A percentile compares a stretch with the other conserved stretches of the same genome.
Conservation (phyloP, 2,797 vertebrate species). For the Sebastes oblongus region DNA sequence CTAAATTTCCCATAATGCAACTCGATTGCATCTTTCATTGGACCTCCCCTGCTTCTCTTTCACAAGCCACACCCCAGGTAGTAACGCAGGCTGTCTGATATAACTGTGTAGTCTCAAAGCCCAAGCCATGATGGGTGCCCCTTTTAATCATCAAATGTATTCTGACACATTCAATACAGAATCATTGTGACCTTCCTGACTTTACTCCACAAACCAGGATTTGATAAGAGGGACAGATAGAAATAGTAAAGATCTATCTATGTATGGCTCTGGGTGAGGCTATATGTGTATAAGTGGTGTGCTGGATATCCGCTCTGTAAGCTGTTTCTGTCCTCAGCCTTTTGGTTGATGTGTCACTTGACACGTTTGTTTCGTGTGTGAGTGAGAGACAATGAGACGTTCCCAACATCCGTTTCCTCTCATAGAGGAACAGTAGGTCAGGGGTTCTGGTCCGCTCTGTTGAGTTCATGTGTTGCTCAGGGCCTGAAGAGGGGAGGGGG, state of each 20-base stretch:
- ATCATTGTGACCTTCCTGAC: background rate
- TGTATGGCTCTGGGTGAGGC: background rate
- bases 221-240: background rate
- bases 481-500: background rate
- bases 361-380: slow-evolving; percentile 5
- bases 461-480: slow-evolving; percentile 46
- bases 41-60: background rate
- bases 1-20: background rate
- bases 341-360: slow-evolving; percentile 21
- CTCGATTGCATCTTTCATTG: background rate
- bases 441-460: slow-evolving; percentile 34
- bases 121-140: background rate
- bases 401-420: slow-evolving; percentile 69
- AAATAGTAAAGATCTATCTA: slow-evolving; percentile 19
- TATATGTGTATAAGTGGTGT: background rate
- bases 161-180: background rate
- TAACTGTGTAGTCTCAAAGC: background rate
- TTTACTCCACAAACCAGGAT: slow-evolving; percentile 1
- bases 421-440: slow-evolving; percentile 58
- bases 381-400: background rate
- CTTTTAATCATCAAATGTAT: background rate
- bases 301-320: slow-evolving; percentile 28
- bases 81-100: background rate
- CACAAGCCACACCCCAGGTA: background rate
- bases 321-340: slow-evolving; percentile 26